Evolutionary conservation across 1,140 invertebrate species (phyloP), one percentile per base, ranked within the genome.

Genomic region (Habropoda laboriosa): DNA sequence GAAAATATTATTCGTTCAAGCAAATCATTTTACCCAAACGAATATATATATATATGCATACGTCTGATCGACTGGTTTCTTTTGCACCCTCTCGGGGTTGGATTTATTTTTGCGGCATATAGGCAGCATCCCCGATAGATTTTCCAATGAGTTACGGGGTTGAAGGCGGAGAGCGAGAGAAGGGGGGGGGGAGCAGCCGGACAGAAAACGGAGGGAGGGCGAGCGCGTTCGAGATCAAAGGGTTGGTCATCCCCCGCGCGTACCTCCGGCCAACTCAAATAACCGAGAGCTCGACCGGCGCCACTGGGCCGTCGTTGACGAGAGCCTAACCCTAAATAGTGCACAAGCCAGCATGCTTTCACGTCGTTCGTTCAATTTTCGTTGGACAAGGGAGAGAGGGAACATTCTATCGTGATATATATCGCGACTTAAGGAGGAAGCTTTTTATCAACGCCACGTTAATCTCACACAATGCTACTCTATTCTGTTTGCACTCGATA

Each of bases 241-340:
- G 90, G 90, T 89, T 88, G 90, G 88, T 91, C 89, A 90, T 90
- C 89, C 87, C 63, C 88, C 86, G 87, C 86, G 87, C 87, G 86
- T 82, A 61, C 85, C 86, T 90, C 81, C 87, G 86, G 89, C 90
- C 91, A 93, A 93, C 88, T 92, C 92, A 92, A 92, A 92, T 91
- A 92, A 92, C 89, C 90, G 87, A 90, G 90, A 45, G 89, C 81
- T 88, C 90, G 89, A 85, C 86, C 87, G 89, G 87, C 88, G 85
- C 86, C 86, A 89, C 86, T 86, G 85, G 85, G 83, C 87, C 87
- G 89, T 87, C 86, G 86, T 88, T 87, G 87, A 88, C 78, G 88
- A 75, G 32, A 70, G 74, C 83, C 90, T 89, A 90, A 91, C 90
- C 90, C 91, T 91, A 92, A 92, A 93, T 92, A 91, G 88, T 90